These are phyloP conservation scores for Argyresthia albistria DNA, from an alignment of 2,888 invertebrate species.

Conservation along the genomic window DNA sequence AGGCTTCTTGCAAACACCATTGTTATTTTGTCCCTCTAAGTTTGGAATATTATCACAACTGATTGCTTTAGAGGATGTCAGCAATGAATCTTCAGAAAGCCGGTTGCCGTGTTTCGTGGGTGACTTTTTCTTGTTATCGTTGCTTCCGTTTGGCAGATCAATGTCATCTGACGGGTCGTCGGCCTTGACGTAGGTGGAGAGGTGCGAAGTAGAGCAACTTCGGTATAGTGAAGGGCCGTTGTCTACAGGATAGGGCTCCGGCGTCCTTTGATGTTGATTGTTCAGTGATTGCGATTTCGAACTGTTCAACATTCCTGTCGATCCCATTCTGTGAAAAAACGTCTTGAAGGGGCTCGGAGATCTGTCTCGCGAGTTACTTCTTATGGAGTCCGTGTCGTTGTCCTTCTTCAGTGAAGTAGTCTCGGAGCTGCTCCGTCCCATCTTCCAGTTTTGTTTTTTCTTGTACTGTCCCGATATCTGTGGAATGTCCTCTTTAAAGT, in stretches of 20 bases:
- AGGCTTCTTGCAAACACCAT: constrained; percentile 70
- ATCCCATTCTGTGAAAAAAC: constrained; percentile 83
- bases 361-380: constrained; percentile 63
- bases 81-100: constrained; percentile 47
- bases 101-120: constrained; percentile 40
- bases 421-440: constrained; percentile 67
- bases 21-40: constrained; percentile 62
- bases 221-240: constrained; percentile 75
- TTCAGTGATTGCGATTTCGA: constrained; percentile 61
- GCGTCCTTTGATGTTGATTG: constrained; percentile 41
- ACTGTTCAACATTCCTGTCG: constrained; percentile 81
- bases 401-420: constrained; percentile 56
- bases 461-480: constrained; percentile 55
- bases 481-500: constrained; percentile 39
- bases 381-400: constrained; percentile 58
- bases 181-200: constrained; percentile 82
- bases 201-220: constrained; percentile 83
- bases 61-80: constrained; percentile 72
- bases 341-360: constrained; percentile 79
- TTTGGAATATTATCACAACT: constrained; percentile 82
- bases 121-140: constrained; percentile 41
- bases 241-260: constrained; percentile 48
- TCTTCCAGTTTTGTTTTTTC: constrained; percentile 73
- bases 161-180: constrained; percentile 87
- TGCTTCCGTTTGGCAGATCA: constrained; percentile 70